A percentile compares a stretch with the other conserved stretches of the same genome.
phyloP scores from a whole-genome alignment of 2,888 invertebrate species.

The Stenchaetothrips biformis region DNA sequence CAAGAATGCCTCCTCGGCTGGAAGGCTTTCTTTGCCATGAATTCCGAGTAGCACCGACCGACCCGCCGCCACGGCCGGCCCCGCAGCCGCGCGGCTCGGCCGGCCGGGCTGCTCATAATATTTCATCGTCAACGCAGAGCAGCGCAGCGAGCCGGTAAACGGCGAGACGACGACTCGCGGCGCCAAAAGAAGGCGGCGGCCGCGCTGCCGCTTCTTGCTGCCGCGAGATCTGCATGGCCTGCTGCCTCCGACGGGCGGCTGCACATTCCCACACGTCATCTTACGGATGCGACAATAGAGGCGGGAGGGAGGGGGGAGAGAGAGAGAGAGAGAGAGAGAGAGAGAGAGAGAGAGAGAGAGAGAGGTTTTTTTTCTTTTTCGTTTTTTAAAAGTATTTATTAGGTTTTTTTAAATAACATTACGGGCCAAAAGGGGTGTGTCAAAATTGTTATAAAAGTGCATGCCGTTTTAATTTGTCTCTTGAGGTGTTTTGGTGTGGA shows the following conservation, averaged over 20 bases:
- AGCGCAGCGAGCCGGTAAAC: neutral
- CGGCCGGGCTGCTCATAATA: neutral
- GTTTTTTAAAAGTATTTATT: too few relatives aligned
- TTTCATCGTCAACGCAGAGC: neutral
- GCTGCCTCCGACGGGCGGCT: neutral
- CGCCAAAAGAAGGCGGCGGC: neutral
- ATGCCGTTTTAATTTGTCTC: too few relatives aligned
- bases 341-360: slow-evolving; percentile 17
- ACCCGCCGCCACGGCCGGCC: neutral
- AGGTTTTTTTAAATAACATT: too few relatives aligned
- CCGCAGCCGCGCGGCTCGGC: neutral
- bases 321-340: neutral
- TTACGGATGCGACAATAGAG: neutral
- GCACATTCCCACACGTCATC: neutral
- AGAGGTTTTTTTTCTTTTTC: neutral
- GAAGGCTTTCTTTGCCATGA: neutral
- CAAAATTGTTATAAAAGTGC: too few relatives aligned
- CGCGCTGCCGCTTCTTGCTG: neutral
- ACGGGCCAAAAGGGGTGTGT: too few relatives aligned
- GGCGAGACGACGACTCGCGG: neutral
- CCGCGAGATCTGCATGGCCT: neutral
- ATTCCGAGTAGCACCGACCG: neutral
- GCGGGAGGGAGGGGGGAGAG: neutral
- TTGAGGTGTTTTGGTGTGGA: too few relatives aligned
- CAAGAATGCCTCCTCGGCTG: neutral